Evolutionary conservation across 2,113 vertebrate species (phyloP).

Genomic region (Aspidoscelis tigris): DNA sequence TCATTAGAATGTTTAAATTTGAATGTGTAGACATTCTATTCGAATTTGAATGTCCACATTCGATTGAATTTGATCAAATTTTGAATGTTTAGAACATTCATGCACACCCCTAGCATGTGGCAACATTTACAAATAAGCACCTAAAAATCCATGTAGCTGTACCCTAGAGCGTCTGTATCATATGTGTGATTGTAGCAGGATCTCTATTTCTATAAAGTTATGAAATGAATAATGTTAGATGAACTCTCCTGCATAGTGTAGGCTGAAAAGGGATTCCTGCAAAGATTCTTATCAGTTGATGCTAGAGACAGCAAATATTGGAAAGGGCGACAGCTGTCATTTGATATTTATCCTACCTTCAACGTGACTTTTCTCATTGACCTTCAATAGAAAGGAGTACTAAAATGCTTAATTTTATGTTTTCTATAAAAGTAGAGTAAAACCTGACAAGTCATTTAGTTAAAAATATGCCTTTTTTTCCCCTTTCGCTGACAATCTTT

Average conservation of each 20-base stretch:
- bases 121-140: too few species aligned
- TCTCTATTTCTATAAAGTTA: background rate
- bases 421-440: background rate
- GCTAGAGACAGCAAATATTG: background rate
- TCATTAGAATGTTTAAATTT: too few species aligned
- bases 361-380: background rate
- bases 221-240: background rate
- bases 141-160: too few species aligned
- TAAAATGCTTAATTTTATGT: background rate
- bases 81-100: too few species aligned
- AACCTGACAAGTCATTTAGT: background rate
- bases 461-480: constrained; percentile 17
- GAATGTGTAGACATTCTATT: too few species aligned
- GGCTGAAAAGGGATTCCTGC: background rate
- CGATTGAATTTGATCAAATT: too few species aligned
- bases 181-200: too few species aligned
- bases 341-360: background rate
- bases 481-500: background rate
- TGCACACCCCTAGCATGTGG: too few species aligned
- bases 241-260: too few species aligned
- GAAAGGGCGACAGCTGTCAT: background rate
- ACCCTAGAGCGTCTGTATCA: background rate
- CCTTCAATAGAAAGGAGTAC: background rate
- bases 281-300: background rate
- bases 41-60: too few species aligned